Base-by-base conservation (phyloP, 2,797 vertebrate species). In the Malacoraja senta region DNA sequence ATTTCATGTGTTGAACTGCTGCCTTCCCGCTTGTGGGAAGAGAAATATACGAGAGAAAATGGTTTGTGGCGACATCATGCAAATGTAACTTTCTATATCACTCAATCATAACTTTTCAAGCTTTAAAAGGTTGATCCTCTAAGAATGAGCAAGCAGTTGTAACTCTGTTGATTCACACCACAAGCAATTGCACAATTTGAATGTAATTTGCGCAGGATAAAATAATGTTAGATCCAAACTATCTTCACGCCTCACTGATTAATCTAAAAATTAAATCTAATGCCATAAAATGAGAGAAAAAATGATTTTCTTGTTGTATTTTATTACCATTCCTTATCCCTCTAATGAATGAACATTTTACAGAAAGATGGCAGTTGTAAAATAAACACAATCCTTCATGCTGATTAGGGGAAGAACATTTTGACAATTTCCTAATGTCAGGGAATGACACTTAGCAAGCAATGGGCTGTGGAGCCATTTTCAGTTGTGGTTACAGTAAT, bases 401-500 rank as follows among this genome's bases (percentile, higher is more conserved):
- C 68, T 74, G 90, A 92, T 92, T 92, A 92, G 68, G 15, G 44
- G 90, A 74, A 92, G 44, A 38, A 44, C 90, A 92, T 68, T 38
- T 74, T 58, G 44, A 44, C 90, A 92, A 74, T 92, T 92, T 92
- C 71, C 38, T 92, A 74, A 74, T 92, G 90, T 92, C 71, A 92
- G 44, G 13, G 71, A 92, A 26, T 76, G 68, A 74, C 76, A 76
- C 44, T 38, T 76, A n/a, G 68, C 26, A 76, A 92, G 90, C 90
- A 92, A 72, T 92, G 90, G 71, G 71, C 68, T 92, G 90, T 53
- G 71, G 17, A 92, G 71, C 90, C 71, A 72, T 74, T 92, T n/a
- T 76, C 90, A 92, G 38, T 92, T 92, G 84, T 92, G 90, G 90
- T 92, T 92, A 76, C 71, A 92, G 90, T 92, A 92, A 92, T 92